phyloP scores from a whole-genome alignment of 2,797 vertebrate species.

The Alca torda region DNA sequence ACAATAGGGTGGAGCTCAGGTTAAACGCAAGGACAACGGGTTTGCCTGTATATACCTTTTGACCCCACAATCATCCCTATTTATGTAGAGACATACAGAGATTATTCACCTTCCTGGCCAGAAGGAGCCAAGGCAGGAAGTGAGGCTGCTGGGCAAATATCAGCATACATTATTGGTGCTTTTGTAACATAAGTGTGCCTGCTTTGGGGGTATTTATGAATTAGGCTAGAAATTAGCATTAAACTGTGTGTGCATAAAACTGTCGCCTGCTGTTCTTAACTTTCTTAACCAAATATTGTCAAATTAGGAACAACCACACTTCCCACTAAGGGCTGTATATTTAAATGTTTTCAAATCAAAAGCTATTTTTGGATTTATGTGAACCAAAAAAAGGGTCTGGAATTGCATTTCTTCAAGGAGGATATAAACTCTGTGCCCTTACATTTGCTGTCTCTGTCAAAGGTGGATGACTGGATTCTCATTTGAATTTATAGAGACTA shows the following conservation, averaged over 20 bases:
- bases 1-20: slow-evolving; percentile 14
- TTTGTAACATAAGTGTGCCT: slow-evolving; percentile 6
- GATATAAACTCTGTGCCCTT: background rate
- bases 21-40: background rate
- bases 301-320: slow-evolving; percentile 60
- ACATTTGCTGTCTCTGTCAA: background rate
- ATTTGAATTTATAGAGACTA: background rate
- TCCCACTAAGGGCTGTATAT: background rate
- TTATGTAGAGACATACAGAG: background rate
- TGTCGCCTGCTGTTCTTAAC: background rate
- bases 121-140: slow-evolving; percentile 12
- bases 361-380: slow-evolving; percentile 41
- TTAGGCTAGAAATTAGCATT: slow-evolving; percentile 30
- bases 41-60: slow-evolving; percentile 13
- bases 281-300: slow-evolving; percentile 46
- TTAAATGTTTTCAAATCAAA: slow-evolving; percentile 47
- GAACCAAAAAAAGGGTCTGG: background rate
- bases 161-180: slow-evolving; percentile 8
- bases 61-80: slow-evolving; percentile 3
- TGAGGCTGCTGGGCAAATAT: slow-evolving; percentile 10
- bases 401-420: background rate
- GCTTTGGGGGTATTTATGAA: slow-evolving; percentile 35
- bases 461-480: background rate
- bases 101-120: slow-evolving; percentile 35
- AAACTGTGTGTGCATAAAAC: background rate